phyloP scores from a whole-genome alignment of 2,113 vertebrate genomes.

The Aphelocoma coerulescens region DNA sequence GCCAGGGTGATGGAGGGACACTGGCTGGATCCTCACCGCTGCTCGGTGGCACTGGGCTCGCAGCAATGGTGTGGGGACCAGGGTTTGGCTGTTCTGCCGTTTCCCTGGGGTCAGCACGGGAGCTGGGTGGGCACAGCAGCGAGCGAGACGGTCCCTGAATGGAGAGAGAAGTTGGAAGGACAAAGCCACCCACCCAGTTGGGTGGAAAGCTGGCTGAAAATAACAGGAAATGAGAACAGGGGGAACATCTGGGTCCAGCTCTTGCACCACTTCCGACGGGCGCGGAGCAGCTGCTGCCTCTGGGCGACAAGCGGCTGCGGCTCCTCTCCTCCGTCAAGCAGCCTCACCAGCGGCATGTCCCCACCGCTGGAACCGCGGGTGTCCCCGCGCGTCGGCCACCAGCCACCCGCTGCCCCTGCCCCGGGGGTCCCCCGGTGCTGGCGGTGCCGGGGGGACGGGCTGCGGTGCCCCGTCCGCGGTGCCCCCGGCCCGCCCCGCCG shows the following conservation, averaged over 20 bases:
- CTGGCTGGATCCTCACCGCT: not conserved
- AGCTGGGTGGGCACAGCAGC: not conserved
- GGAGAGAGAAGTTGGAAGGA: not conserved
- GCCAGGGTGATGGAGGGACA: not conserved
- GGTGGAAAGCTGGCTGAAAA: not conserved
- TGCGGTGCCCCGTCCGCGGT: not conserved
- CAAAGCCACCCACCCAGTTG: not conserved
- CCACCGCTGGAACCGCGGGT: fast-evolving
- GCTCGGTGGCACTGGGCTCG: not conserved
- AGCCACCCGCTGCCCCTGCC: not conserved
- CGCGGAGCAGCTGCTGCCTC: not conserved
- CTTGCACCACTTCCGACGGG: not conserved
- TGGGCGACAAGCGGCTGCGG: fast-evolving
- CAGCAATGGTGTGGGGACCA: fast-evolving
- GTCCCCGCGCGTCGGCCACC: fast-evolving
- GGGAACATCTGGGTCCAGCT: not conserved
- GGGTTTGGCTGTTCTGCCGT: fast-evolving
- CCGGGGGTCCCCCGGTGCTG: not conserved
- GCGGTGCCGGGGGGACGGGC: not conserved
- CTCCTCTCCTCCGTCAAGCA: fast-evolving
- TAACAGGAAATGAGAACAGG: not conserved
- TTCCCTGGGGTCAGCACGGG: not conserved
- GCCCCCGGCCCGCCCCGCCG: not conserved
- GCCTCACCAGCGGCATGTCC: fast-evolving
- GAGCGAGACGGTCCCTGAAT: not conserved